phyloP scores from a whole-genome alignment of 1,140 invertebrate genomes.

The Drosophila pallidifrons region DNA sequence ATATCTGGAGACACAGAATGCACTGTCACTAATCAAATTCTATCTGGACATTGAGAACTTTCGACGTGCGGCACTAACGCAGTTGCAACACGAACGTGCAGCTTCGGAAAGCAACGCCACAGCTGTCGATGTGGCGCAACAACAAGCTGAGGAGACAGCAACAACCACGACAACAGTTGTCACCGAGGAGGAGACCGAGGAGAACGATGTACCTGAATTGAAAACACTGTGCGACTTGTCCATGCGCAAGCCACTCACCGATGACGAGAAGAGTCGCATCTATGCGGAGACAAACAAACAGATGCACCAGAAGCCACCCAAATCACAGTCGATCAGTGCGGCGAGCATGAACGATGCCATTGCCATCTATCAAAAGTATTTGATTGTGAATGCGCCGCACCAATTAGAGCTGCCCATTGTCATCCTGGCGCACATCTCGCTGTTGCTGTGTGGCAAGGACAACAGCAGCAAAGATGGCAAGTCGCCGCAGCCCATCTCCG shows the following conservation, averaged over 20 bases:
- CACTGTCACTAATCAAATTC: conserved; percentile 88
- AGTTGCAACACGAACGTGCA: conserved; percentile 27
- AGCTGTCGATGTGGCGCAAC: conserved; percentile 5
- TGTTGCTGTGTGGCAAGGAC: conserved; percentile 83
- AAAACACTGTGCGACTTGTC: conserved; percentile 80
- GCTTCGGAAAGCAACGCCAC: background rate
- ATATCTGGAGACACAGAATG: conserved; percentile 88
- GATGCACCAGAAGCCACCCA: conserved; percentile 46
- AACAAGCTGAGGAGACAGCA: background rate
- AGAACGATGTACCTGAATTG: conserved; percentile 80
- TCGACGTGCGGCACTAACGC: conserved; percentile 64
- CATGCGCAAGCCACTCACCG: conserved; percentile 81
- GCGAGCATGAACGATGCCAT: conserved; percentile 85
- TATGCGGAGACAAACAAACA: conserved; percentile 83
- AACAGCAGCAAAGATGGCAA: conserved; percentile 12
- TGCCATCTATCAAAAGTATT: conserved; percentile 86
- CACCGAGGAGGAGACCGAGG: conserved; percentile 52
- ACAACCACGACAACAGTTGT: too few species aligned
- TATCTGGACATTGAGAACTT: conserved; percentile 91
- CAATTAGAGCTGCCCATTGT: conserved; percentile 84
- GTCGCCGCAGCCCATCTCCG: conserved; percentile 51
- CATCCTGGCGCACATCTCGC: conserved; percentile 85
- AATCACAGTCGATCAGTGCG: conserved; percentile 65
- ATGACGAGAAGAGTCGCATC: conserved; percentile 83
- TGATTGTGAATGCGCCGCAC: conserved; percentile 85